Base-by-base conservation (phyloP, 2,113 vertebrate genomes). In the Cranoglanis bouderius region DNA sequence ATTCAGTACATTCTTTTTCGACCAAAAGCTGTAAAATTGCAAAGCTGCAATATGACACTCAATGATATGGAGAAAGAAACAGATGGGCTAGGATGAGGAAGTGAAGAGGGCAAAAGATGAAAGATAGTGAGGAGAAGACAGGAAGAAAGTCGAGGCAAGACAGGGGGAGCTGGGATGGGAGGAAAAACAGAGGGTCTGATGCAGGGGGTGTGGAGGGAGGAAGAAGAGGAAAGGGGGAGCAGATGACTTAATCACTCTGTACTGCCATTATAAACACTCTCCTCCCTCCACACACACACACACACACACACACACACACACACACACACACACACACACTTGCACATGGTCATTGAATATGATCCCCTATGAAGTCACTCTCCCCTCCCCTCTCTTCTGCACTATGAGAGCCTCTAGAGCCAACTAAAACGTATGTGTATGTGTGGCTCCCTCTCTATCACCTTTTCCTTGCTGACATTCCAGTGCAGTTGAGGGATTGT, bases 381-480 rank as follows among this genome's bases (percentile, higher is more conserved):
- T 70, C 89, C 87, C 90, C 87, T 84, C 87, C 89, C 88, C 86
- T 88, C 77, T 51, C 82, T 83, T n/a, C 86, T 91, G 85, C 57
- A 89, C 90, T 94, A 91, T 93, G 93, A 94, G 5, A 91, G 86
- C 87, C 90, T 92, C 90, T 90, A 86, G 46, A 74, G 90, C 81
- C 85, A 89, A 89, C 24, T 85, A 85, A 75, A 83, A 74, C 84
- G 72, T 85, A 80, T 86, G 87, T 85, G 90, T 74, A 85, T 89
- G 87, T 87, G 86, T 84, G 89, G 89, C 88, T 90, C 55, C 85
- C 53, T 80, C 84, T 87, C 85, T 94, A 92, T 92, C 92, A 84
- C 90, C 92, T 94, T 93, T 92, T 92, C 93, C 91, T 94, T 90
- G 85, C 94, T 94, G 92, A 92, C 93, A 94, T 95, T 95, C 93